These are phyloP conservation scores for Neosilurus mollespiculum DNA, from an alignment of 2,797 vertebrate genomes.

Conservation along the genomic window DNA sequence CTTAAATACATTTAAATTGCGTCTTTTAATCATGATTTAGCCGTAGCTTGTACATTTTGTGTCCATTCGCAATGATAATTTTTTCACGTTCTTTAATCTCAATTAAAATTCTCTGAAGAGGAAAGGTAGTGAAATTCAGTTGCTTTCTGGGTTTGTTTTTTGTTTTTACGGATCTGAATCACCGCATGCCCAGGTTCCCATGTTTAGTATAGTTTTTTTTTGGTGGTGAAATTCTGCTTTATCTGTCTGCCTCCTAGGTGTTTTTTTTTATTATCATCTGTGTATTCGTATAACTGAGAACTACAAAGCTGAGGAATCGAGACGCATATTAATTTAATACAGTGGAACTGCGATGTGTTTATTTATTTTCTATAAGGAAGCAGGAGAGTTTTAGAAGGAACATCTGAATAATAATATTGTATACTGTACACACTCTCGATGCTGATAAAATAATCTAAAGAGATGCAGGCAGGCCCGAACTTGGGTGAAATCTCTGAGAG, in stretches of 20 bases:
- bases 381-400: background rate
- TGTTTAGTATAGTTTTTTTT: background rate
- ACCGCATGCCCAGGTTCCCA: background rate
- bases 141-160: background rate
- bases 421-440: background rate
- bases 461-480: background rate
- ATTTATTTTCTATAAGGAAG: background rate
- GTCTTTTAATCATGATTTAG: background rate
- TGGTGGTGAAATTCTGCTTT: background rate
- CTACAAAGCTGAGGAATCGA: too few species aligned
- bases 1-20: background rate
- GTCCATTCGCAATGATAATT: background rate
- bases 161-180: background rate
- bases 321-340: background rate
- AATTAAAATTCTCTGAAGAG: background rate
- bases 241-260: background rate
- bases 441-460: background rate
- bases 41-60: background rate
- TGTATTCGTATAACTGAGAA: background rate
- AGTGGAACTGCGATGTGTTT: background rate
- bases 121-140: background rate
- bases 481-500: background rate
- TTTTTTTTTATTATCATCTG: background rate
- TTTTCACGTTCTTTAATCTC: background rate
- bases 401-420: background rate